Evolutionary conservation across 2,797 vertebrate species (phyloP).

Genomic region (Sciaenops ocellatus): DNA sequence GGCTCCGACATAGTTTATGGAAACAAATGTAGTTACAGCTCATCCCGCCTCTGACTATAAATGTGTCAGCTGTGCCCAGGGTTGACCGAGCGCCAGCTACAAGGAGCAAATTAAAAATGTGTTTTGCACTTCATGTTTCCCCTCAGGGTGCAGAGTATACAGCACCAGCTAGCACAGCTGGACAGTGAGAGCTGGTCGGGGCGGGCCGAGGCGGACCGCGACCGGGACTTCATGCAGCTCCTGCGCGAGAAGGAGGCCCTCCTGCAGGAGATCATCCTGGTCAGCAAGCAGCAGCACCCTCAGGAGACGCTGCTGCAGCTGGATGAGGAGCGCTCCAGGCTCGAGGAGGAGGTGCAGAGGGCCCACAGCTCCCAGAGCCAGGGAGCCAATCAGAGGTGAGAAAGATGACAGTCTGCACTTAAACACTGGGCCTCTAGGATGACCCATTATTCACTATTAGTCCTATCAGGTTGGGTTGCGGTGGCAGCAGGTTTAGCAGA

Average conservation of each 20-base stretch:
- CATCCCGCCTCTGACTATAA: not conserved
- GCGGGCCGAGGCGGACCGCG: conserved; percentile 94
- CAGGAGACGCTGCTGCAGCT: conserved; percentile 89
- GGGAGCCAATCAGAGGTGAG: conserved; percentile 95
- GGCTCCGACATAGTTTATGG: conserved; percentile 2
- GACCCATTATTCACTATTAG: not conserved
- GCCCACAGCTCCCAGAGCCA: conserved; percentile 91
- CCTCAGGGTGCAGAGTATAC: conserved; percentile 93
- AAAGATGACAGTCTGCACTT: too few species aligned
- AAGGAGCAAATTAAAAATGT: not conserved
- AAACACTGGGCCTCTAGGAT: not conserved
- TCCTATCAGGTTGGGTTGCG: too few species aligned
- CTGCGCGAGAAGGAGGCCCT: conserved; percentile 98
- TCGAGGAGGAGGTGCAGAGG: conserved; percentile 95
- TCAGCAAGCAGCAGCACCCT: conserved; percentile 90
- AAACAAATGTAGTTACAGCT: conserved; percentile 13
- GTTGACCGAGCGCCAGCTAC: not conserved
- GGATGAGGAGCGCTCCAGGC: conserved; percentile 90
- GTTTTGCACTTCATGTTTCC: not conserved
- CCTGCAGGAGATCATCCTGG: conserved; percentile 94
- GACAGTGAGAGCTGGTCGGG: conserved; percentile 96
- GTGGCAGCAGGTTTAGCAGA: too few species aligned
- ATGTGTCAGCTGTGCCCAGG: conserved; percentile 4
- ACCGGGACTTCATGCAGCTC: conserved; percentile 95
- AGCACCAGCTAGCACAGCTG: conserved; percentile 95